Conservation (phyloP, 1,140 invertebrate species). For the Cyphomyrmex costatus region DNA sequence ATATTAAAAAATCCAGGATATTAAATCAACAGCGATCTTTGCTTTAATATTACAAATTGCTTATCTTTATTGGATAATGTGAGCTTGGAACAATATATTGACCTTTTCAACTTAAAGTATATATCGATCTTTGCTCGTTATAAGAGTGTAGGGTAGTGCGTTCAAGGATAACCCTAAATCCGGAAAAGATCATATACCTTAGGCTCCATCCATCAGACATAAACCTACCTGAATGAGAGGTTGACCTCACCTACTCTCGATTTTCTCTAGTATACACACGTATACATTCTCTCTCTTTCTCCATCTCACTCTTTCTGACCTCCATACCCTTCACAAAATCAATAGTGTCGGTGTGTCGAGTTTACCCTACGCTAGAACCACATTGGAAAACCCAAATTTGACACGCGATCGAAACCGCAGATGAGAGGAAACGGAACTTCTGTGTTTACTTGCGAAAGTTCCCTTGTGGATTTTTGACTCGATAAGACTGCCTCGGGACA, state of each 20-base stretch:
- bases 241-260: conserved; percentile 79
- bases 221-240: conserved; percentile 75
- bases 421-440: neutral
- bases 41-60: conserved; percentile 1
- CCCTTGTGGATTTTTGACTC: neutral
- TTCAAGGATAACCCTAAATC: conserved; percentile 69
- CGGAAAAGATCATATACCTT: conserved; percentile 56
- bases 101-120: conserved; percentile 14
- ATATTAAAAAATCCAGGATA: neutral
- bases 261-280: conserved; percentile 56
- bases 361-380: conserved; percentile 73
- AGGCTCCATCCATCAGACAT: conserved; percentile 45
- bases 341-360: conserved; percentile 78
- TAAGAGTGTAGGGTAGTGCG: conserved; percentile 31
- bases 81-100: conserved; percentile 5
- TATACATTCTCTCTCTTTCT: conserved; percentile 7
- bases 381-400: conserved; percentile 57
- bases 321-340: conserved; percentile 75
- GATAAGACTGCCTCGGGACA: neutral
- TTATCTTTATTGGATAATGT: conserved; percentile 5
- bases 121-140: conserved; percentile 34
- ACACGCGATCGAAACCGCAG: conserved; percentile 31
- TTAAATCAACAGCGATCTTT: neutral
- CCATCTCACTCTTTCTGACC: conserved; percentile 18
- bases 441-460: conserved; percentile 8